phyloP scores from a whole-genome alignment of 2,888 invertebrate species.

The Acleris emargana region DNA sequence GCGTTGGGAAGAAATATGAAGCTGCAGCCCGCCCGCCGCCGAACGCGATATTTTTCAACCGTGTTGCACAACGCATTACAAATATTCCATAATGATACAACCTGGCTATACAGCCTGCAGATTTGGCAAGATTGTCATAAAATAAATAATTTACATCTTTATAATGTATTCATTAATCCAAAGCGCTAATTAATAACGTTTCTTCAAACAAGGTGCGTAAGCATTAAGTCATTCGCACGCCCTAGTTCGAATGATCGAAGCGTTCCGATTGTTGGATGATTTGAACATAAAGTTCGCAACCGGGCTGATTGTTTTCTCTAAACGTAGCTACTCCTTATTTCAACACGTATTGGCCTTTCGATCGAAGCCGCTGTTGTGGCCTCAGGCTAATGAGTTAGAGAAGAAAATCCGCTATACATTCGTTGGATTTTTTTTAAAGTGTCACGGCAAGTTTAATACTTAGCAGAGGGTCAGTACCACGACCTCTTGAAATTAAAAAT shows the following conservation, averaged over 20 bases:
- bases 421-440: constrained; percentile 24
- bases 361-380: constrained; percentile 8
- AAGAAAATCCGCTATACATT: constrained; percentile 30
- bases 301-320: background rate
- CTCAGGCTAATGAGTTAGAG: constrained; percentile 26
- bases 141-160: constrained; percentile 38
- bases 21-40: constrained; percentile 23
- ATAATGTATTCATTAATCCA: constrained; percentile 33
- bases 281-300: background rate
- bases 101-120: constrained; percentile 22
- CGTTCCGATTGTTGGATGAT: background rate
- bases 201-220: constrained; percentile 33
- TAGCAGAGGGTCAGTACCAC: constrained; percentile 45
- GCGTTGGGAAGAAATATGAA: constrained; percentile 32
- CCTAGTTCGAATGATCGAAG: background rate
- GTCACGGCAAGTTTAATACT: constrained; percentile 30
- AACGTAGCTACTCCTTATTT: constrained; percentile 3
- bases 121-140: constrained; percentile 37
- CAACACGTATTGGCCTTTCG: constrained; percentile 20
- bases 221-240: constrained; percentile 6
- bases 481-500: constrained; percentile 51
- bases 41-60: constrained; percentile 24
- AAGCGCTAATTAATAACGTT: constrained; percentile 39
- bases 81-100: constrained; percentile 36
- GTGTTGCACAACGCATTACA: constrained; percentile 33